Evolutionary conservation across 2,113 vertebrate species (phyloP).

Genomic region (Serinus canaria): DNA sequence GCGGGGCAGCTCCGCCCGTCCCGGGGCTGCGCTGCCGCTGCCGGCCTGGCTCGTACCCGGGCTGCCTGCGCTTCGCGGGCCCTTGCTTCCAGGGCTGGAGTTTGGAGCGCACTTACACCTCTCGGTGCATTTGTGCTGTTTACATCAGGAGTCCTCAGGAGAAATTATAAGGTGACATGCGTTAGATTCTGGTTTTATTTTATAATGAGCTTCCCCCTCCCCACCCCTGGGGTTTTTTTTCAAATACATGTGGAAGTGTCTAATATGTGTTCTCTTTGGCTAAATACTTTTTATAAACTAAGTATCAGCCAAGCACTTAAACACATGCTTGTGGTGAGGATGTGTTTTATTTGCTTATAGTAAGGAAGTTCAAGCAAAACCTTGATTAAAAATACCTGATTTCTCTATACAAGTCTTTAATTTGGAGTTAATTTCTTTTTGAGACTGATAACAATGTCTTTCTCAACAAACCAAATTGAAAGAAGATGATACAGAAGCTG

Average conservation of each 20-base stretch:
- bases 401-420: not conserved
- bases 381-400: not conserved
- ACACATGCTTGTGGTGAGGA: not conserved
- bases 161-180: not conserved
- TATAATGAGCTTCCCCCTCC: not conserved
- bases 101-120: too few relatives aligned
- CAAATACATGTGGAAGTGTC: not conserved
- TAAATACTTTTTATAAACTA: not conserved
- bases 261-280: not conserved
- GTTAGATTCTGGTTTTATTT: not conserved
- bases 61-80: fast-evolving
- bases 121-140: not conserved
- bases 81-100: too few relatives aligned
- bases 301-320: not conserved
- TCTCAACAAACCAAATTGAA: not conserved
- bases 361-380: not conserved
- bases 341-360: not conserved
- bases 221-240: not conserved
- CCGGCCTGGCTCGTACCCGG: too few relatives aligned
- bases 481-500: not conserved
- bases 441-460: not conserved
- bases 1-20: too few relatives aligned
- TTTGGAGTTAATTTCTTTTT: not conserved
- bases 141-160: not conserved
- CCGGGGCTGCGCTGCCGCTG: too few relatives aligned